Evolutionary conservation across 2,888 invertebrate species (phyloP).

Genomic region (Tipula helvola): DNA sequence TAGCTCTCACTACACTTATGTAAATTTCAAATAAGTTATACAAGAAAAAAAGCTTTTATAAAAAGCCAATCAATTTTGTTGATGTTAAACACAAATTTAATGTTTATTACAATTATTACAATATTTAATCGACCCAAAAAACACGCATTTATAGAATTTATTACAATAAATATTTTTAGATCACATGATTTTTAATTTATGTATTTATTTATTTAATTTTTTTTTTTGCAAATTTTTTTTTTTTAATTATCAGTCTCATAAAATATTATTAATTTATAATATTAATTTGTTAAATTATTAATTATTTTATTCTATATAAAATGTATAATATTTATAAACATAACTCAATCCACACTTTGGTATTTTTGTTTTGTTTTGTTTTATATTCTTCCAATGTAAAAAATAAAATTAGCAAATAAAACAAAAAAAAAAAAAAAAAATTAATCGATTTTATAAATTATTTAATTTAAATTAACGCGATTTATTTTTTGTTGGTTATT

Average conservation of each 20-base stretch:
- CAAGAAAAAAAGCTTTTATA: background rate
- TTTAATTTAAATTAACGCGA: background rate
- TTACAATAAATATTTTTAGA: background rate
- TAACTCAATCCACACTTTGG: background rate
- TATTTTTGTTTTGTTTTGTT: background rate
- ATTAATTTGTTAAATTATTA: background rate
- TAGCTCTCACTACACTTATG: background rate
- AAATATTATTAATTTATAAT: background rate
- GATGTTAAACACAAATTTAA: background rate
- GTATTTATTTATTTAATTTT: background rate
- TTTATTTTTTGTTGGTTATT: background rate
- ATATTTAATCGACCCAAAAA: background rate
- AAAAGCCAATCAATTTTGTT: background rate
- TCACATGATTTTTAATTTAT: background rate
- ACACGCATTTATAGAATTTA: background rate
- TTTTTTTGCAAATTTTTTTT: background rate
- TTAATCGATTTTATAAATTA: background rate
- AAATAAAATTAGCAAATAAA: background rate
- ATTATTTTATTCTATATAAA: background rate
- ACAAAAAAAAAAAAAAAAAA: background rate
- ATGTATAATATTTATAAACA: background rate
- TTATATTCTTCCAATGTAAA: background rate
- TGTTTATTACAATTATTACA: background rate
- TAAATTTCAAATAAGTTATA: background rate
- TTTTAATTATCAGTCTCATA: background rate